Base-by-base conservation (phyloP, 2,797 vertebrate genomes). In the Harpagifer antarcticus region DNA sequence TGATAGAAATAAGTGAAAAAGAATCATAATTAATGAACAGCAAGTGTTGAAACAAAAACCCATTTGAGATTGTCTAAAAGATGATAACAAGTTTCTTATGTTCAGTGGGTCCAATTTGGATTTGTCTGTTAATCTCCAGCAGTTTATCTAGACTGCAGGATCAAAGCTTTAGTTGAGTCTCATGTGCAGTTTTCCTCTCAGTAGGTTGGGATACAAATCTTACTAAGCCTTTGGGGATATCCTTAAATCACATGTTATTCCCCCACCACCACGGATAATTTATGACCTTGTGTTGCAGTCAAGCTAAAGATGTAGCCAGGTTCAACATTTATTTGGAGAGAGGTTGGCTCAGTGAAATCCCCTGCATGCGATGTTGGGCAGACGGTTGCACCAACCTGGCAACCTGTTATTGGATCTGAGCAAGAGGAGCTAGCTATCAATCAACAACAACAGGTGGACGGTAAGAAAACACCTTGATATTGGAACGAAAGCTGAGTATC, bases 231-330 rank as follows among this genome's bases (percentile, higher is more conserved):
- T 23, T 7, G 17, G 23, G 27, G 6, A 50, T 78, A 83, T 67
- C 53, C 50, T 72, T 84, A 74, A 42, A 70, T 83, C 19, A 48
- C 58, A 71, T 63, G 33, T 71, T 67, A 68, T 68, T 64, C 44
- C 60, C 27, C 33, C 8, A 37, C 6, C 33, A 9, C 33, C 33
- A 37, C 6, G 8, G 33, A 37, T 37, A 37, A 37, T 37, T 6
- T 37, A 37, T 9, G 33, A 37, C 7, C 33, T 37, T 37, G 33
- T 37, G 57, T 23, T 40, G 33, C 33, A 57, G 55, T 57, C 17
- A 0, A 57, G 53, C 7, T 31, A 54, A n/a, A 57, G 6, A 57
- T 1, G 13, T 0, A 58, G 40, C 16, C 10, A 19, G 17, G 16
- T 19, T 37, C 16, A 37, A 7, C 9, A 45, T 27, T 47, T 37